These are phyloP conservation scores for Campylomormyrus numenius DNA, from an alignment of 2,113 vertebrate species.

Conservation along the genomic window DNA sequence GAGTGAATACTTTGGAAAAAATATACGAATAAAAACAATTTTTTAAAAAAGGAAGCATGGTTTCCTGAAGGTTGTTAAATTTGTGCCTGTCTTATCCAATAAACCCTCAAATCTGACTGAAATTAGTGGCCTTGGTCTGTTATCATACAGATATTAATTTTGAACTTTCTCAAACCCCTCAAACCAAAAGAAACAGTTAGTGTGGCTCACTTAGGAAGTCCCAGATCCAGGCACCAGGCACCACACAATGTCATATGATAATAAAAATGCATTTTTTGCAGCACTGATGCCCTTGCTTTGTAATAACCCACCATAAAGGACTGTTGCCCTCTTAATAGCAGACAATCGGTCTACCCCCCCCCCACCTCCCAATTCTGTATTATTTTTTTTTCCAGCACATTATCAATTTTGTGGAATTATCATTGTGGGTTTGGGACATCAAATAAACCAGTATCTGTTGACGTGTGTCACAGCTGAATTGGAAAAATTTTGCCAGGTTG, in stretches of 20 bases:
- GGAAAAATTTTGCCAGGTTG: not conserved
- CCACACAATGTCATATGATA: not conserved
- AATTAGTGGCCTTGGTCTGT: not conserved
- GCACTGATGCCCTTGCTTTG: not conserved
- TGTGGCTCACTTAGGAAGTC: not conserved
- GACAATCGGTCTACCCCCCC: not conserved
- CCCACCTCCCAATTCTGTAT: not conserved
- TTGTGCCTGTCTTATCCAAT: not conserved
- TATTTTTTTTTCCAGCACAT: not conserved
- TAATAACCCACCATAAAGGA: conserved; percentile 2
- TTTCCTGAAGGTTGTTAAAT: not conserved
- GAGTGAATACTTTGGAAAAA: not conserved
- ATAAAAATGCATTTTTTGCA: not conserved
- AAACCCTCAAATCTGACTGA: not conserved
- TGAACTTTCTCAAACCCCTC: not conserved
- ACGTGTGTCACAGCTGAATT: not conserved
- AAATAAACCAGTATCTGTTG: not conserved
- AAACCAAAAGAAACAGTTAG: not conserved
- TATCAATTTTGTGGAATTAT: conserved; percentile 5
- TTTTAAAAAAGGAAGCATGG: not conserved
- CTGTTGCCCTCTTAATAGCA: not conserved
- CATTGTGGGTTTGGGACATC: not conserved
- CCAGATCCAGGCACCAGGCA: not conserved
- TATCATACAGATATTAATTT: not conserved
- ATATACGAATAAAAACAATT: not conserved